Percentiles rank a stretch among this genome's conserved stretches.
Evolutionary conservation across 1,140 invertebrate species (phyloP).

Genomic region (Vanessa tameamea): DNA sequence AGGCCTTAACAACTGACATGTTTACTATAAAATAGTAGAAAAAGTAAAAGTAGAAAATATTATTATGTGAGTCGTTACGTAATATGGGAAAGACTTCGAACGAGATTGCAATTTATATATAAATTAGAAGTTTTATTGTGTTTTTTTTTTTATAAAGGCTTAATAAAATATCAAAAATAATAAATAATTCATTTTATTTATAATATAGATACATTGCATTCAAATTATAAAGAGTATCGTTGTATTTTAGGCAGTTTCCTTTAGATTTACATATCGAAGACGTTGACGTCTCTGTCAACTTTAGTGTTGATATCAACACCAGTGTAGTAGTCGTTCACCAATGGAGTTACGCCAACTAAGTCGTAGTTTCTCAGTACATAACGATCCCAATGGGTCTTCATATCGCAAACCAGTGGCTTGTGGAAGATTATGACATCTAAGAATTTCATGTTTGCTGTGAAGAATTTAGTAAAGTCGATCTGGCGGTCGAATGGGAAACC

Average conservation of each 20-base stretch:
- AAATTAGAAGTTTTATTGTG: too few relatives aligned
- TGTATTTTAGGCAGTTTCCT: not conserved
- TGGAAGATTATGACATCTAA: slow-evolving; percentile 83
- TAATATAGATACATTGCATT: slow-evolving; percentile 3
- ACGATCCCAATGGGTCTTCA: slow-evolving; percentile 64
- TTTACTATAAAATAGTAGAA: too few relatives aligned
- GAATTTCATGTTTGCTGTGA: slow-evolving; percentile 81
- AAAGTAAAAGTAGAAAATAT: too few relatives aligned
- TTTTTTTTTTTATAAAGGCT: not conserved
- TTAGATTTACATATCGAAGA: slow-evolving; percentile 41
- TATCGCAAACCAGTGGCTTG: slow-evolving; percentile 65
- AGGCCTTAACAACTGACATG: too few relatives aligned
- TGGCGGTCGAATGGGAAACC: slow-evolving; percentile 86
- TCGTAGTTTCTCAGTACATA: slow-evolving; percentile 65
- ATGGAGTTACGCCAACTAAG: slow-evolving; percentile 45
- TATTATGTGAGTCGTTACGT: too few relatives aligned
- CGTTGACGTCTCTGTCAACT: slow-evolving; percentile 44
- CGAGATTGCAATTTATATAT: too few relatives aligned
- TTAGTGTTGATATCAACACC: slow-evolving; percentile 58
- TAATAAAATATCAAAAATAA: slow-evolving; percentile 8
- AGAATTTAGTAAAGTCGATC: slow-evolving; percentile 76
- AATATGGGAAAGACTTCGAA: too few relatives aligned
- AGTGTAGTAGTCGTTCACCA: slow-evolving; percentile 22
- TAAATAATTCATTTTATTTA: slow-evolving; percentile 26
- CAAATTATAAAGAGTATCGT: not conserved